Evolutionary conservation across 1,140 invertebrate species (phyloP).

Genomic region (Aradophagus sp.): DNA sequence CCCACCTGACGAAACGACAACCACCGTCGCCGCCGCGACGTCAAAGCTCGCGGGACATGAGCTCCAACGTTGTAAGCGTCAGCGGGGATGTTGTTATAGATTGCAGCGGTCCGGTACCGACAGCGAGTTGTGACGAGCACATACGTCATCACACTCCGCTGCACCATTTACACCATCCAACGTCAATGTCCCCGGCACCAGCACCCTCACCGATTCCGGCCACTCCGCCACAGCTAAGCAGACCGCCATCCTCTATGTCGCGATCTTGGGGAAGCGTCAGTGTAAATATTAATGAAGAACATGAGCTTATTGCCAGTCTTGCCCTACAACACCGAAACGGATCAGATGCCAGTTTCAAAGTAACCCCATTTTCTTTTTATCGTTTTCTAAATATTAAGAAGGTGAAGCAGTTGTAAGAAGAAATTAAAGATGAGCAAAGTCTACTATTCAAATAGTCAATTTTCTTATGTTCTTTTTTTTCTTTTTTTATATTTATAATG

Average conservation of each 20-base stretch:
- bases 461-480: no score
- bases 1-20: conserved; percentile 70
- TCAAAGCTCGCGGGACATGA: conserved; percentile 76
- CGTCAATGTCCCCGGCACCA: conserved; percentile 76
- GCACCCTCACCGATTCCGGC: conserved; percentile 53
- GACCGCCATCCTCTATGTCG: conserved; percentile 75
- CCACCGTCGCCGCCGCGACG: conserved; percentile 92
- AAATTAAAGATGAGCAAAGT: no score
- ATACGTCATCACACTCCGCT: conserved; percentile 62
- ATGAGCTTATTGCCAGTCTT: conserved; percentile 78
- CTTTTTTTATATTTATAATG: no score
- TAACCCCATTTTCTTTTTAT: no score
- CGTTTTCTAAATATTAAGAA: conserved; percentile 4
- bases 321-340: conserved; percentile 84
- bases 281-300: conserved; percentile 75
- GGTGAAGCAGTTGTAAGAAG: no score
- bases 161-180: conserved; percentile 66
- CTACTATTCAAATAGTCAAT: no score
- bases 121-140: conserved; percentile 69
- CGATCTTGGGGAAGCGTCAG: conserved; percentile 76
- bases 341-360: conserved; percentile 91
- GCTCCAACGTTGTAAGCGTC: conserved; percentile 58
- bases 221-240: conserved; percentile 67
- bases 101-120: conserved; percentile 74
- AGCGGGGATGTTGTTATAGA: conserved; percentile 72